Evolutionary conservation across 2,113 vertebrate genomes (phyloP).

Genomic region (Pristiophorus japonicus): DNA sequence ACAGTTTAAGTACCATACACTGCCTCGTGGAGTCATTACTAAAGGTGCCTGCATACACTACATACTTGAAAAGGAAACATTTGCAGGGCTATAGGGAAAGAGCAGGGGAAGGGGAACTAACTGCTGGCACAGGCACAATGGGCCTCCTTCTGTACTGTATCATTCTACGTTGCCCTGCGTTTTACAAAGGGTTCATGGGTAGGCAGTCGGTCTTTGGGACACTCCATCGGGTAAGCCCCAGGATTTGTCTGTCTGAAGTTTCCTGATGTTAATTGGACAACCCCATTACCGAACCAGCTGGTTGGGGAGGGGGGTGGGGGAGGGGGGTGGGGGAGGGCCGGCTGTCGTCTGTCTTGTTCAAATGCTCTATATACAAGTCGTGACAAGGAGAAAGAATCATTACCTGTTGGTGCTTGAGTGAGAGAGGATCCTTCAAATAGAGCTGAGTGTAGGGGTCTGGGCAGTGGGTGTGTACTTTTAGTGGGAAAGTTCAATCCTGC

Average conservation of each 20-base stretch:
- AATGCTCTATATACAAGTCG: background rate
- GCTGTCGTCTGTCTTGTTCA: background rate
- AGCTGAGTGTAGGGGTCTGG: background rate
- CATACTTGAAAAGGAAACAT: no score
- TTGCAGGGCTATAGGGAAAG: no score
- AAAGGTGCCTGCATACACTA: no score
- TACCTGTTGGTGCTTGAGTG: background rate
- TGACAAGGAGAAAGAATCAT: background rate
- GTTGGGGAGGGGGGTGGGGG: no score
- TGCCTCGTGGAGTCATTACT: no score
- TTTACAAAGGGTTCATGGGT: background rate
- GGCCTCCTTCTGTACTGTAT: no score
- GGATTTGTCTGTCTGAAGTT: background rate
- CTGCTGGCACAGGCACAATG: no score
- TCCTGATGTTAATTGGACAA: background rate
- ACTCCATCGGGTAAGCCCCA: no score
- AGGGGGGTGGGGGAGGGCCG: no score
- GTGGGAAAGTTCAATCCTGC: background rate
- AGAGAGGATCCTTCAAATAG: background rate
- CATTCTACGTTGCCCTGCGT: background rate
- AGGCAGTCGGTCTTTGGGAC: background rate
- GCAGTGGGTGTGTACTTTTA: background rate
- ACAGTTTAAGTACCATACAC: no score
- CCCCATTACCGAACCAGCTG: background rate
- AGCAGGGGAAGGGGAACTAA: no score